Evolutionary conservation across 2,888 invertebrate species (phyloP).

Genomic region (Caenorhabditis afra): DNA sequence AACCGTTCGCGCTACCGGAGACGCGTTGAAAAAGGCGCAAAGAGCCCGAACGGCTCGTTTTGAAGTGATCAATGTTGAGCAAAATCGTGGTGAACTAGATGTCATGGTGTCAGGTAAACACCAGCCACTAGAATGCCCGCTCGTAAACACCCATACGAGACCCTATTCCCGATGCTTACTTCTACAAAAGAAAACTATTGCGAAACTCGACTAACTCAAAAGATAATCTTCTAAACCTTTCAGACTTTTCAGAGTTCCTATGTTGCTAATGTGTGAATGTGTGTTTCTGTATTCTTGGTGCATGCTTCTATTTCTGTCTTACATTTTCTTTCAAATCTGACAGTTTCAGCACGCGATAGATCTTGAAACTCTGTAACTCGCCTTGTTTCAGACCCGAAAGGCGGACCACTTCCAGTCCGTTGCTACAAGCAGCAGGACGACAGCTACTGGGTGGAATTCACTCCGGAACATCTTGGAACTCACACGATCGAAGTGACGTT

Average conservation of each 20-base stretch:
- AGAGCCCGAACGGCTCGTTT: slow-evolving; percentile 78
- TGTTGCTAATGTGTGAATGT: slow-evolving; percentile 21
- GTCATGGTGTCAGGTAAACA: slow-evolving; percentile 78
- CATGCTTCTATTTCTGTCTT: slow-evolving; percentile 15
- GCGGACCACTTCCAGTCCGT: slow-evolving; percentile 87
- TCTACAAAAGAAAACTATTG: slow-evolving; percentile 20
- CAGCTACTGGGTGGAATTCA: slow-evolving; percentile 92
- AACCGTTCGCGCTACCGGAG: slow-evolving; percentile 77
- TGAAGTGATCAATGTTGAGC: slow-evolving; percentile 77
- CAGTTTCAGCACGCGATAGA: too few relatives aligned
- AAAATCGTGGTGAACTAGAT: slow-evolving; percentile 79
- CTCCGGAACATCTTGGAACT: slow-evolving; percentile 84
- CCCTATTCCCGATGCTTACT: slow-evolving; percentile 15
- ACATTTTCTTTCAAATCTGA: not conserved
- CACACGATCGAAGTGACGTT: slow-evolving; percentile 92
- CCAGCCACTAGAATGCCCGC: slow-evolving; percentile 11
- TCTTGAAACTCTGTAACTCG: too few relatives aligned
- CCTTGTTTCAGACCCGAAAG: slow-evolving; percentile 81
- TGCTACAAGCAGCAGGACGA: slow-evolving; percentile 98
- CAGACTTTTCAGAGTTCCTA: slow-evolving; percentile 43
- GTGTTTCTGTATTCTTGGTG: slow-evolving; percentile 28
- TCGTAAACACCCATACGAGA: not conserved
- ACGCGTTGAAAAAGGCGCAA: slow-evolving; percentile 77
- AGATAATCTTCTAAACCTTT: slow-evolving; percentile 15
- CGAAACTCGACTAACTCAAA: slow-evolving; percentile 15